phyloP scores from a whole-genome alignment of 2,113 vertebrate genomes.

The Lagopus muta region DNA sequence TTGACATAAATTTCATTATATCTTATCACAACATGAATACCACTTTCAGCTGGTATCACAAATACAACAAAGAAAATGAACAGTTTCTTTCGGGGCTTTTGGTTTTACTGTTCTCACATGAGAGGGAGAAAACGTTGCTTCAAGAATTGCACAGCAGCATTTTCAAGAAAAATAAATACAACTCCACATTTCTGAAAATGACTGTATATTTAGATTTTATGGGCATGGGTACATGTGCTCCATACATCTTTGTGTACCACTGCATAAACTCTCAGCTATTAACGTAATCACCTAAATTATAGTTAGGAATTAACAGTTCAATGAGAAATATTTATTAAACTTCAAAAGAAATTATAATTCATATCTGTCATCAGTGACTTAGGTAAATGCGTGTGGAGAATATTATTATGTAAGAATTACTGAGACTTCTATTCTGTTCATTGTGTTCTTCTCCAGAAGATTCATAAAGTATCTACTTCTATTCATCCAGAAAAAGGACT shows the following conservation, averaged over 20 bases:
- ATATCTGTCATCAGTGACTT: not conserved
- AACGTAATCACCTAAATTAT: not conserved
- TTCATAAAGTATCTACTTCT: not conserved
- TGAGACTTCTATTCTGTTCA: not conserved
- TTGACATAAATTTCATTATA: not conserved
- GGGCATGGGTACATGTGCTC: rapidly evolving
- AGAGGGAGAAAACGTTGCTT: not conserved
- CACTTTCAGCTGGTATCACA: not conserved
- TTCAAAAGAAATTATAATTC: not conserved
- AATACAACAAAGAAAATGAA: not conserved
- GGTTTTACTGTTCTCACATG: not conserved
- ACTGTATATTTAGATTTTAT: not conserved
- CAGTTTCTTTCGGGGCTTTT: not conserved
- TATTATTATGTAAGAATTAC: not conserved
- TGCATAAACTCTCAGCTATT: not conserved
- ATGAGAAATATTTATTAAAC: not conserved
- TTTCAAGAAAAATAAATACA: not conserved
- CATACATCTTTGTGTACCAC: not conserved
- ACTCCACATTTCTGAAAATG: not conserved
- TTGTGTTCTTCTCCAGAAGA: not conserved
- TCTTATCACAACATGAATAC: not conserved
- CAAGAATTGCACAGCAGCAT: not conserved
- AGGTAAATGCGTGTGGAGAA: not conserved
- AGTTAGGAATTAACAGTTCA: not conserved
- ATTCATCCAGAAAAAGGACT: not conserved